Percentiles rank a stretch among this genome's conserved stretches.
phyloP scores from a whole-genome alignment of 2,113 vertebrate genomes.

The Progne subis region DNA sequence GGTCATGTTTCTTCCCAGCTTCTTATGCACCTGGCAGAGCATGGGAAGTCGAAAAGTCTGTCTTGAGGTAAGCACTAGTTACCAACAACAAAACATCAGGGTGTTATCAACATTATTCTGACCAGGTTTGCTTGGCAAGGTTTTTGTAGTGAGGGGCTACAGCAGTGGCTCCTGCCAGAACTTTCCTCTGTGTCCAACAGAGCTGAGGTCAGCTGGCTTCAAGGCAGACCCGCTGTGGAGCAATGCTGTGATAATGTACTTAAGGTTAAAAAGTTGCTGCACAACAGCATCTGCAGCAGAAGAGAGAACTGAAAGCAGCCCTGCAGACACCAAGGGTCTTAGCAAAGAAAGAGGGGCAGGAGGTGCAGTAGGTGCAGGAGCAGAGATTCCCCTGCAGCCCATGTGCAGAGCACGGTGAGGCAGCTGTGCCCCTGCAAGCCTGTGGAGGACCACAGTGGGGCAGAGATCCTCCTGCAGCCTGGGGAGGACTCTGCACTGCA shows the following conservation, averaged over 20 bases:
- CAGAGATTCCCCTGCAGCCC: not conserved
- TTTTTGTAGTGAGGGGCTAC: not conserved
- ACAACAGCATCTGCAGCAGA: not conserved
- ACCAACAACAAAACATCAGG: not conserved
- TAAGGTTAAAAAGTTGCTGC: not conserved
- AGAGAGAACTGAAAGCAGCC: not conserved
- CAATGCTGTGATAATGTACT: not conserved
- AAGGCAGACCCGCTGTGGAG: rapidly evolving
- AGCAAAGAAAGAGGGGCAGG: not conserved
- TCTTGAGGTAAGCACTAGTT: not conserved
- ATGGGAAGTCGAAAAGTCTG: not conserved
- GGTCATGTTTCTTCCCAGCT: not conserved
- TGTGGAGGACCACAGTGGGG: not conserved
- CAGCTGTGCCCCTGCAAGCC: not conserved
- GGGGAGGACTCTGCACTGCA: not conserved
- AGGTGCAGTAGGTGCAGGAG: not conserved
- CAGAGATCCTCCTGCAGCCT: not conserved
- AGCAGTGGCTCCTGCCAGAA: not conserved
- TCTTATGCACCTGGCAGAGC: not conserved
- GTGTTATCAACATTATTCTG: not conserved
- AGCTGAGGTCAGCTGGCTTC: not conserved
- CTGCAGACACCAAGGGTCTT: not conserved
- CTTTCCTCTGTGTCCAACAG: rapidly evolving
- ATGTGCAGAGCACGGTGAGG: not conserved
- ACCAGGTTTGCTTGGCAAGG: not conserved